A percentile compares a stretch with the other conserved stretches of the same genome.
phyloP scores from a whole-genome alignment of 2,797 vertebrate species.

The Aselliscus stoliczkanus region DNA sequence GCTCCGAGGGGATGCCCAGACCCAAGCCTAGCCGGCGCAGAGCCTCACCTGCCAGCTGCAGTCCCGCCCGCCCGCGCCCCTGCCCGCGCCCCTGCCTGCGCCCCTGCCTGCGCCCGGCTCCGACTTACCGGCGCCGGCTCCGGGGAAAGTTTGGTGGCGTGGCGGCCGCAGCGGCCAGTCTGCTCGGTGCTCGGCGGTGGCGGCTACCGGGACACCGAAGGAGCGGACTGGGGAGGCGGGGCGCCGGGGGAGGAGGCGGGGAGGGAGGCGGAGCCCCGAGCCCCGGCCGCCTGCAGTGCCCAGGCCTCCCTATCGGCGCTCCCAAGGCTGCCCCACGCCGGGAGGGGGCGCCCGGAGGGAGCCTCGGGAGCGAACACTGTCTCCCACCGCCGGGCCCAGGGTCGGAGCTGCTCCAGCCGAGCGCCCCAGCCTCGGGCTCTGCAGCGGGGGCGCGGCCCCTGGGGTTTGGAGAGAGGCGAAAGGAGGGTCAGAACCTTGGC shows the following conservation, averaged over 20 bases:
- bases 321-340: background rate
- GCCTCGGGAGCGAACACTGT: too few species aligned
- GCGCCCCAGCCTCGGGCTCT: background rate
- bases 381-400: background rate
- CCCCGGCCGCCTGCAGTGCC: background rate
- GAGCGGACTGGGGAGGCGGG: background rate
- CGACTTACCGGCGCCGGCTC: conserved; percentile 50
- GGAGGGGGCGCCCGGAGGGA: background rate
- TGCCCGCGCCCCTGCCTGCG: background rate
- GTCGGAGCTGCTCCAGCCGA: background rate
- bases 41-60: background rate
- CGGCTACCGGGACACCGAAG: background rate
- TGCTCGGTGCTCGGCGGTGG: background rate
- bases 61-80: background rate
- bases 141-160: conserved; percentile 63
- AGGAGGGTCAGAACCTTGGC: background rate
- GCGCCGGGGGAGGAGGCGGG: conserved; percentile 39
- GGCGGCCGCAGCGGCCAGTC: background rate
- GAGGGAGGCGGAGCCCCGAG: background rate
- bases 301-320: background rate
- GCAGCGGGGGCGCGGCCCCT: background rate
- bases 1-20: background rate
- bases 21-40: background rate
- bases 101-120: background rate
- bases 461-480: background rate